Conservation (phyloP, 2,797 vertebrate genomes). For the Hyperoplus immaculatus region DNA sequence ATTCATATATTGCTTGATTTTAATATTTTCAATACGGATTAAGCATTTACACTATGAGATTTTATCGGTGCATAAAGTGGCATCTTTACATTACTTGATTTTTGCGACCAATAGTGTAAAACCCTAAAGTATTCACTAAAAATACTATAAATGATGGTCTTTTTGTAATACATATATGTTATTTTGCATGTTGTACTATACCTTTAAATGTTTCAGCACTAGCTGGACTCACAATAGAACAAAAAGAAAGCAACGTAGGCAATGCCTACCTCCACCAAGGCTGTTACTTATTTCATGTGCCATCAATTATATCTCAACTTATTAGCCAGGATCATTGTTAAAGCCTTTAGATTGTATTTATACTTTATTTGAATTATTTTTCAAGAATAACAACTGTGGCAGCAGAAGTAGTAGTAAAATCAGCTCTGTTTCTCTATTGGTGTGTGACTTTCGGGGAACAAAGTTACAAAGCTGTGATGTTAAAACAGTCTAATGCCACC, state of each 20-base stretch:
- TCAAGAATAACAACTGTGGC: background rate
- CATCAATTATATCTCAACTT: background rate
- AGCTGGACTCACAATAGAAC: no score
- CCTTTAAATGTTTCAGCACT: no score
- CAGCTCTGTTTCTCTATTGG: conserved; percentile 22
- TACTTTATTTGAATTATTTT: background rate
- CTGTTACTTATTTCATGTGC: background rate
- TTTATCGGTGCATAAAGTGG: no score
- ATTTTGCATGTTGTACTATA: no score
- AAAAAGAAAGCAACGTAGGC: no score
- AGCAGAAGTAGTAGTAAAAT: background rate
- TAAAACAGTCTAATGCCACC: conserved; percentile 61
- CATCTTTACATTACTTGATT: no score
- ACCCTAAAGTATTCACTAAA: no score
- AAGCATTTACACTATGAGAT: background rate
- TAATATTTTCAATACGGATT: background rate
- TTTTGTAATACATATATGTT: no score
- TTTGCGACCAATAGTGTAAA: no score
- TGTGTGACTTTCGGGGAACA: conserved; percentile 44
- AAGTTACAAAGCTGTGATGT: conserved; percentile 67
- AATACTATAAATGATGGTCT: no score
- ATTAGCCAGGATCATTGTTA: background rate
- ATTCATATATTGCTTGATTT: background rate
- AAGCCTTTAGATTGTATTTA: background rate
- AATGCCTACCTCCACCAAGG: no score